Conservation (phyloP, 2,888 invertebrate species). For the Pandemis heparana region DNA sequence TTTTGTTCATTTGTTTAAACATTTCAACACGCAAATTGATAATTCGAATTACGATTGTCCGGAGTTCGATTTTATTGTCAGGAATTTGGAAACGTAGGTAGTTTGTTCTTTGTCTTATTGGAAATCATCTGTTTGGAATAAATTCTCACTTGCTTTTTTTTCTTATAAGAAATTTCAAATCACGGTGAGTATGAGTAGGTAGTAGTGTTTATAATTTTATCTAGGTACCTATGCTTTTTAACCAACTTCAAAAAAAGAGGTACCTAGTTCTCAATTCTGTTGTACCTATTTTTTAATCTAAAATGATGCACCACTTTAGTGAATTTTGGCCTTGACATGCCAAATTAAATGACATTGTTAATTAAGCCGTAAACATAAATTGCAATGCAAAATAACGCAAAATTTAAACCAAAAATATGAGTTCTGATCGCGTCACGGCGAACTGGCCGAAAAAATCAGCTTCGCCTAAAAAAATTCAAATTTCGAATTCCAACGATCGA, state of each 20-base stretch:
- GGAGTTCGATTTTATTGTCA: background rate
- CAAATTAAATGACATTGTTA: background rate
- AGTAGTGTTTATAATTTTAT: too few species aligned
- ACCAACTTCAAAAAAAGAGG: too few species aligned
- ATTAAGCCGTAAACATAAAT: background rate
- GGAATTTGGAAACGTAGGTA: background rate
- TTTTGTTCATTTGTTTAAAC: constrained; percentile 53
- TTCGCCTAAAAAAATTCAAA: constrained; percentile 60
- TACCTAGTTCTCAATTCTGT: too few species aligned
- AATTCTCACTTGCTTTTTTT: background rate
- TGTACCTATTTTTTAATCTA: too few species aligned
- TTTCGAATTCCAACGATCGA: constrained; percentile 66
- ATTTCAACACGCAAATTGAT: constrained; percentile 47
- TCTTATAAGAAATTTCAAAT: background rate
- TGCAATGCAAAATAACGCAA: background rate
- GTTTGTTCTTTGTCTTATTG: background rate
- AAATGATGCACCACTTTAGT: too few species aligned
- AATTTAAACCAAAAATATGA: background rate
- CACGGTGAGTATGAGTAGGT: too few species aligned
- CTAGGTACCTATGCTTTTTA: too few species aligned
- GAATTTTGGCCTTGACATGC: background rate
- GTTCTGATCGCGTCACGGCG: background rate
- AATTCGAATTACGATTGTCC: background rate
- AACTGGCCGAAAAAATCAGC: constrained; percentile 23
- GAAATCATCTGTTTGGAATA: background rate